Base-by-base conservation (phyloP, 1,140 invertebrate species). In the Aphelenchoides besseyi region DNA sequence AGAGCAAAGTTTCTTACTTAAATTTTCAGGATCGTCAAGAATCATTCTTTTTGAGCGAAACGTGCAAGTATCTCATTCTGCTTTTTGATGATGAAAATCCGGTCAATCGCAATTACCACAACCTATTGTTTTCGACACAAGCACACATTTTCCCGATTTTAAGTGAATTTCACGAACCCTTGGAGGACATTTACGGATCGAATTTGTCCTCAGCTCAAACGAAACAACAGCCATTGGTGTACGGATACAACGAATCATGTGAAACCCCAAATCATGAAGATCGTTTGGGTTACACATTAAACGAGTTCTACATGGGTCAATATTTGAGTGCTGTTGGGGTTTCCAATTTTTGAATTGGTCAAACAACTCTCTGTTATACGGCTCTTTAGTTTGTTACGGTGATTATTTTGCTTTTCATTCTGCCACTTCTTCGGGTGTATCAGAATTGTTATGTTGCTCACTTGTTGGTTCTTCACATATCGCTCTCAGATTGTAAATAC, bases 21-120 rank as follows among this genome's bases (percentile, higher is more conserved):
- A n/a, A n/a, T n/a, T n/a, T n/a, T n/a, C n/a, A n/a, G n/a, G 95
- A 99, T 85, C 88, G 96, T 64, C 98, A 98, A 95, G 96, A 99
- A 85, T 97, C 94, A 2, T 99, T 99, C 85, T 98, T 98, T 84
- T 86, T 99, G 1, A 92, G 94, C 33, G 96, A 99, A 88, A 98
- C 96, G 0, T 94, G 93, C 18, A 98, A 99, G 87, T 99, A 99
- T 86, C 86, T 73, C 16, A 86, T 86, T 55, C 84, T 90, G 89
- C 81, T 90, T 28, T 91, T 91, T 86, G 90, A 91, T 80, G 85
- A 86, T 68, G 87, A 89, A 54, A 90, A 91, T 83, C 88, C 88
- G 63, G 74, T 90, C 0, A 90, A 91, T 82, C 85, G 85, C 64
- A 80, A 89, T 37, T 85, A 87, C 41, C 85, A 86, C 26, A 80